Evolutionary conservation across 2,888 invertebrate genomes (phyloP), one percentile per base, ranked within the genome.

Genomic region (Celastrina argiolus): DNA sequence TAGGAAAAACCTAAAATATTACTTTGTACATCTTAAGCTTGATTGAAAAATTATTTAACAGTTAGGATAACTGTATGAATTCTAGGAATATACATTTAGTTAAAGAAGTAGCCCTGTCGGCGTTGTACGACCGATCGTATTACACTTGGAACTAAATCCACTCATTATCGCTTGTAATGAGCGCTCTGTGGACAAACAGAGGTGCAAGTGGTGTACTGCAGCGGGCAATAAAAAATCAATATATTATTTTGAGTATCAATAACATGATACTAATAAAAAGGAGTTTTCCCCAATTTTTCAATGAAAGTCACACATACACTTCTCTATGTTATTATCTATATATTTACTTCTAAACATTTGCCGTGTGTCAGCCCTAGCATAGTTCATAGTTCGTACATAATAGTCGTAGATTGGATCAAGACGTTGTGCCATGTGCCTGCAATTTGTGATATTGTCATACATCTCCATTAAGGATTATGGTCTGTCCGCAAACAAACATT

Each of bases 161-260:
- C 74, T 81, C 81, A 82, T 84, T 83, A 83, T 79, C 80, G 79
- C 80, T 67, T 77, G 79, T 83, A 82, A 83, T 83, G 78, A 80
- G 77, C 75, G 74, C 73, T 73, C 72, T 69, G 68, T 71, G 68
- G 68, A 73, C 69, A 72, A 73, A 71, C 72, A 72, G 67, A 68
- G 34, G 56, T 59, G 64, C 45, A 56, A 67, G 64, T 22, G 51
- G 68, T 36, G 63, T 56, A 59, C 70, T 58, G 18, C 56, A 68
- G 70, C 71, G 69, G 66, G 12, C 61, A 64, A 16, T 7, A 16
- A 8, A 8, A 45, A 45, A 39, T 12, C 34, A 7, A 34, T 2
- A 39, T 12, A 12, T 14, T 39, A 14, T 14, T 12, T 10, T 12
- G 14, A 14, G 36, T 39, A 39, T 1, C 5, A 31, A 4, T 31